phyloP scores from a whole-genome alignment of 2,113 vertebrate genomes.

The Enhydra lutris region DNA sequence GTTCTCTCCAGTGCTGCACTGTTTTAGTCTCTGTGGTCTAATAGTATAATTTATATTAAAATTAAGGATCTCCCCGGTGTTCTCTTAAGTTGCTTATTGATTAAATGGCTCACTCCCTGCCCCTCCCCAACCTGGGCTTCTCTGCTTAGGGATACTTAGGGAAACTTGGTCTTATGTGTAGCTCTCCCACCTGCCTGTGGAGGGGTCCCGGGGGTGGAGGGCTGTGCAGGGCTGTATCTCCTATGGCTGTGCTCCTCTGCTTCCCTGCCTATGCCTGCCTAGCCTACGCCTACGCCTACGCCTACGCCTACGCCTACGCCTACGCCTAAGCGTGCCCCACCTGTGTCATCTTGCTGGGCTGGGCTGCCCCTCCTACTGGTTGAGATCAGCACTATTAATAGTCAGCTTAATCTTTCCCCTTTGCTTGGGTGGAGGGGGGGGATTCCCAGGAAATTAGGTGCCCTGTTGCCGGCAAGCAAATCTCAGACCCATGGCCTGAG shows the following conservation, averaged over 20 bases:
- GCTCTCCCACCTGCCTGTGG: neutral
- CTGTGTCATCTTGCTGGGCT: neutral
- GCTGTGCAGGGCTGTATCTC: neutral
- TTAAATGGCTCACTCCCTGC: neutral
- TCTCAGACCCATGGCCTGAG: neutral
- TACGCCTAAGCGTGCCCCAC: neutral
- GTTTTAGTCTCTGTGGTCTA: neutral
- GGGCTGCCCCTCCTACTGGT: neutral
- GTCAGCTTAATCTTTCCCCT: conserved; percentile 33
- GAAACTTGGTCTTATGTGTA: neutral
- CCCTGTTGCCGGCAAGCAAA: neutral
- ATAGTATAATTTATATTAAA: neutral
- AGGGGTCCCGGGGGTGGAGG: neutral
- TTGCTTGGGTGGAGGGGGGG: neutral
- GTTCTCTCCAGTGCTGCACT: neutral
- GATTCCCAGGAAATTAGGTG: neutral
- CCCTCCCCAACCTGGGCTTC: too few relatives aligned
- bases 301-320: too few relatives aligned
- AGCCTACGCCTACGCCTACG: too few relatives aligned
- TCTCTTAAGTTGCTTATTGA: neutral
- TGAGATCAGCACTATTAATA: conserved; percentile 64
- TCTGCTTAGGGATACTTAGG: neutral
- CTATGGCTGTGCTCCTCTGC: neutral
- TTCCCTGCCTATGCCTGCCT: neutral
- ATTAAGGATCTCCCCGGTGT: neutral